Evolutionary conservation across 2,113 vertebrate genomes (phyloP), one percentile per base, ranked within the genome.

Genomic region (Mirounga angustirostris): DNA sequence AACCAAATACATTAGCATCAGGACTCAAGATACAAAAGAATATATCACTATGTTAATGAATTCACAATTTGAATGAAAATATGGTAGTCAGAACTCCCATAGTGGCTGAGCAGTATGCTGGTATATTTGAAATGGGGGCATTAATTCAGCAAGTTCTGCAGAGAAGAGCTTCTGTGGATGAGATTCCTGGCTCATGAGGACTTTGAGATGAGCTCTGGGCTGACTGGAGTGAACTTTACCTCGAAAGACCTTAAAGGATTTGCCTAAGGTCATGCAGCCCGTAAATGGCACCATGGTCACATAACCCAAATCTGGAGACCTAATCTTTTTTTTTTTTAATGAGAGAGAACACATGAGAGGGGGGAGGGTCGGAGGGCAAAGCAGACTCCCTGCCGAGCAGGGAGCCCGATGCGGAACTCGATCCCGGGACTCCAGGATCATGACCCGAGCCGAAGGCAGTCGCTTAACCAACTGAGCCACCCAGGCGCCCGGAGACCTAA

Each of bases 231-330:
- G 19, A 92, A 74, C 65, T 90, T 96, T 36, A 76, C 84, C 95
- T 94, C 52, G 69, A 90, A 87, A 80, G 58, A 63, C 50, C 52
- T 95, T 86, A 63, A 93, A 50, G 78, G 54, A 85, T 67, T 43
- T 74, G 26, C 18, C 30, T 33, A 78, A 67, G 26, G 43, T 56
- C n/a, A 52, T 40, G 40, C 58, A 79, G 18, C 73, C 69, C 5
- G 61, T 54, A 33, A 61, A 67, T 36, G 58, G 28, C 40, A 56
- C 16, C 18, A 22, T 69, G 26, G 24, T 84, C 86, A n/a, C 36
- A 74, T 74, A 26, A 24, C 63, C 76, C 80, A 65, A 52, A 86
- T 65, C 58, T 6, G 11, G 33, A 50, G 69, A 91, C 8, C n/a
- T 76, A 19, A 61, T 93, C 59, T 56, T 61, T 36, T 36, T 36